Evolutionary conservation across 2,113 vertebrate genomes (phyloP), one percentile per base, ranked within the genome.

Genomic region (Tragelaphus buxtoni): DNA sequence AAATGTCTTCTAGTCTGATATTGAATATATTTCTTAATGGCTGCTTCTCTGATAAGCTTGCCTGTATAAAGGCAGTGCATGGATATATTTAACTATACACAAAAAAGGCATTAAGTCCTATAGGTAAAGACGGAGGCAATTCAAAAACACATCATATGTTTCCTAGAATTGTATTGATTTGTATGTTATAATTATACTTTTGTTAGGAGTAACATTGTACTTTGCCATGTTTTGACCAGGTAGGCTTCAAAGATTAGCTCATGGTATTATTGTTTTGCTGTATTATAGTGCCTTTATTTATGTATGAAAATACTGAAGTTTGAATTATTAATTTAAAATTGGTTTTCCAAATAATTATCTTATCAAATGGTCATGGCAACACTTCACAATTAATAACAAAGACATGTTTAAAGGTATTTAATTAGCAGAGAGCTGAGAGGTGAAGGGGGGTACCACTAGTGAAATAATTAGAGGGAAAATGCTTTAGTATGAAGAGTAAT

Each of bases 11-110:
- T 96, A 94, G 56, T 89, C 35, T 94, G 93, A 95, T 96, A 84
- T 77, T 95, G 89, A 96, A 97, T 97, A 92, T 97, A 81, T 82
- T 98, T 96, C 96, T 97, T 97, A 96, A 98, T 93, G 74, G 92
- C 20, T 9, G 1, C 79, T 95, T 97, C 97, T 97, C 91, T 92
- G 91, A 95, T 94, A 91, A 98, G 95, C 42, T 53, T 94, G 83
- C 32, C 47, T 97, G 30, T 94, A 72, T 26, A 95, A 96, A 72
- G 91, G 96, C 26, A 30, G 45, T 74, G 85, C 86, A 90, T 65
- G 42, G 69, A 81, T 35, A 18, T 88, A 84, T 51, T 96, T 96
- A 51, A 92, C 51, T 81, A 47, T 32, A 88, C 42, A 28, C 56
- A n/a, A 87, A 90, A 93, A 81, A 61, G 60, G 5, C 13, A 61